Evolutionary conservation across 1,140 invertebrate species (phyloP), one percentile per base, ranked within the genome.

Genomic region (Tribolium madens): DNA sequence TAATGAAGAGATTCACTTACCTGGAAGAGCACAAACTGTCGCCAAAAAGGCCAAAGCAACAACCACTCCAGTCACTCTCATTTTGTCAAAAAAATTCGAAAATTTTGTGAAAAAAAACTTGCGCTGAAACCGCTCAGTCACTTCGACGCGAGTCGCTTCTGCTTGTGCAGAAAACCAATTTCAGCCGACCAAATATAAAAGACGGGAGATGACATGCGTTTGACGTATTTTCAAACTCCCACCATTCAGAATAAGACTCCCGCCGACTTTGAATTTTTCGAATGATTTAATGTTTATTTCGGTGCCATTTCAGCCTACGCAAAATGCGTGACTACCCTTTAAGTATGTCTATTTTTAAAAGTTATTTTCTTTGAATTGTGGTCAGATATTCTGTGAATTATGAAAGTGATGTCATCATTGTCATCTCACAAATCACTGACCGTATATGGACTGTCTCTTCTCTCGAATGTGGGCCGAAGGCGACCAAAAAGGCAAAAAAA

Each of bases 11-110:
- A 69, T 69, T 31, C 21, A 79, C 76, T 81, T 33, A 82, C 81
- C 78, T 48, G 81, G 81, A 14, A 77, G 73, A 36, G 77, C 78
- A 26, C 68, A 26, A 70, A 73, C 77, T 3, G 68, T 15, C 7
- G 57, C 78, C 14, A 81, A 57, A 21, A 75, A 36, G 48, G 73
- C 76, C 47, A 82, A 52, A 64, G 78, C 52, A 72, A 80, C 78
- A 26, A 81, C 53, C 53, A 82, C 71, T 70, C 73, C 47, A 2
- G 26, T 79, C 69, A 76, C 73, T 76, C 73, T 64, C 78, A 79
- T 79, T 47, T 79, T 72, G 68, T 36, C 33, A 31, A 12, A 52
- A 52, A 52, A 7, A 52, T 57, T 57, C 52, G 52, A 57, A 57
- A 64, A 64, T 13, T 12, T 33, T 6, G 10, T 14, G 7, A 64